Evolutionary conservation across 2,797 vertebrate genomes (phyloP).

Genomic region (Cyclura pinguis): DNA sequence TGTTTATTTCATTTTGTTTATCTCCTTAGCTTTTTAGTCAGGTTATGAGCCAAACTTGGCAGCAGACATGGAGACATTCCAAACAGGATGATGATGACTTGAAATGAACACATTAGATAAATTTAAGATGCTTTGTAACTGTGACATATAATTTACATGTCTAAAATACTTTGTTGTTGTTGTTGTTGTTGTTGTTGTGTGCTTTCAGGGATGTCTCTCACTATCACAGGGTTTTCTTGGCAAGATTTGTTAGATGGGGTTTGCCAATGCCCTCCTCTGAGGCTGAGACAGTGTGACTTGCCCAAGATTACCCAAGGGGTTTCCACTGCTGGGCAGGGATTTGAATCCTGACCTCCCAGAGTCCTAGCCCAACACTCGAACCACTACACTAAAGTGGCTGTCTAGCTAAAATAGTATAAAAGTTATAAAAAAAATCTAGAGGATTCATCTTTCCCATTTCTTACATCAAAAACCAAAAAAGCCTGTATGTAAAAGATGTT

Average conservation of each 20-base stretch:
- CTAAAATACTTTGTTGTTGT: no score
- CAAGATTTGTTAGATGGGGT: no score
- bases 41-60: conserved; percentile 81
- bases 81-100: conserved; percentile 39
- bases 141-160: conserved; percentile 1
- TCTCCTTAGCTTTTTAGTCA: conserved; percentile 72
- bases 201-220: no score
- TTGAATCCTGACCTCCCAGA: no score
- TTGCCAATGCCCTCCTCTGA: no score
- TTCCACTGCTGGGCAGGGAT: no score
- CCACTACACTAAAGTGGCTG: no score
- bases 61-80: conserved; percentile 74
- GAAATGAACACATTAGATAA: conserved; percentile 58
- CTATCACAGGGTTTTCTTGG: no score
- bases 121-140: conserved; percentile 43
- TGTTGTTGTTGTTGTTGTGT: no score
- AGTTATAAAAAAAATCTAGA: conserved; percentile 5
- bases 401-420: conserved; percentile 10
- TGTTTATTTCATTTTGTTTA: conserved; percentile 72
- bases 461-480: neutral
- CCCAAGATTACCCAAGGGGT: no score
- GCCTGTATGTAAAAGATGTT: neutral
- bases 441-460: neutral
- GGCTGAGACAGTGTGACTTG: no score
- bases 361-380: no score